These are phyloP conservation scores for Galeopterus variegatus DNA, from an alignment of 2,113 vertebrate genomes.

Conservation along the genomic window DNA sequence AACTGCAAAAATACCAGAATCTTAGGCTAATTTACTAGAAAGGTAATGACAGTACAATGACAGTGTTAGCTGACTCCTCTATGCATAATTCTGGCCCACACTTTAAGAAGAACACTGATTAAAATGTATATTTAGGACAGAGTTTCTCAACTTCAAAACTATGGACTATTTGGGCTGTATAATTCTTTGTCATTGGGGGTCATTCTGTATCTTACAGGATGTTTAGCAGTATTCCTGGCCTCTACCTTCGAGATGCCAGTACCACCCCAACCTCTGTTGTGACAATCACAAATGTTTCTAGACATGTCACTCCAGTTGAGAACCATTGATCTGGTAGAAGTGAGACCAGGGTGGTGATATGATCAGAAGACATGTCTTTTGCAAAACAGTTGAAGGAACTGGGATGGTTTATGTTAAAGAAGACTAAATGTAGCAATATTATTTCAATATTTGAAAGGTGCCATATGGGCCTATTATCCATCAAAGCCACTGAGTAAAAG, in stretches of 20 bases:
- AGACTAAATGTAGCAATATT: background rate
- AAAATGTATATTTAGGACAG: background rate
- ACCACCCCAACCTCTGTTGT: background rate
- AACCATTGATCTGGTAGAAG: background rate
- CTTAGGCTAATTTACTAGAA: background rate
- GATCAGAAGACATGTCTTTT: background rate
- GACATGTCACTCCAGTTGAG: background rate
- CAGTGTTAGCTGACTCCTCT: background rate
- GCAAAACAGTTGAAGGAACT: background rate
- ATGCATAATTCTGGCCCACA: background rate
- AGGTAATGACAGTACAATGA: background rate
- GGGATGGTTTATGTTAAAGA: background rate
- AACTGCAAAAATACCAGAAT: background rate
- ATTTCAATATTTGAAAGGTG: background rate
- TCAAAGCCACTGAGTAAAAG: background rate
- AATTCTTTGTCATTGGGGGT: background rate
- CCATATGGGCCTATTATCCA: background rate
- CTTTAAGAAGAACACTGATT: background rate
- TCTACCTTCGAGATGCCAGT: background rate
- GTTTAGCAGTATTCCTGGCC: background rate
- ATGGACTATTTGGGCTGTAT: background rate
- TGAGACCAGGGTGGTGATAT: too few species aligned
- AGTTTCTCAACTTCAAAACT: background rate
- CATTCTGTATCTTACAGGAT: background rate
- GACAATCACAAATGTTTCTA: background rate